phyloP scores from a whole-genome alignment of 2,113 vertebrate genomes.

The Elachura formosa region DNA sequence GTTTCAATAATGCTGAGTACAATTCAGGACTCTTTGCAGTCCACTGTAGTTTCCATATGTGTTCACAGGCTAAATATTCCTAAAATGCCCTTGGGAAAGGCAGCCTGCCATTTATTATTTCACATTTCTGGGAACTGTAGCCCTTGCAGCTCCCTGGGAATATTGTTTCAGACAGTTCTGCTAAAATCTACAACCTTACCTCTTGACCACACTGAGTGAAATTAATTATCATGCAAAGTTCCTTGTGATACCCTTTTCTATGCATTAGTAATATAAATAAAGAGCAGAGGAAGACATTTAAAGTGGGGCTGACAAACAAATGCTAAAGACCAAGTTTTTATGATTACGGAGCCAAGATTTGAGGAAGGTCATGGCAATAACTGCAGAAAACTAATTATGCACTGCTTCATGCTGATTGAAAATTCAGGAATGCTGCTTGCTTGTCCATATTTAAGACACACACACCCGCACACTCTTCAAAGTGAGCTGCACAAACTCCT shows the following conservation, averaged over 20 bases:
- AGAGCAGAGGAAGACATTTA: background rate
- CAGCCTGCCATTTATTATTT: background rate
- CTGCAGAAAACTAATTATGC: background rate
- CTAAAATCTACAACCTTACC: background rate
- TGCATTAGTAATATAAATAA: background rate
- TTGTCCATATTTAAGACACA: background rate
- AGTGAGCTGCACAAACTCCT: background rate
- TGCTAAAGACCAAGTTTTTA: background rate
- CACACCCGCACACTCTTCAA: background rate
- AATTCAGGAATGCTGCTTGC: background rate
- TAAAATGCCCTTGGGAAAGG: slow-evolving; percentile 24
- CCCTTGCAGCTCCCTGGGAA: background rate
- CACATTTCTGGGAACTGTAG: background rate
- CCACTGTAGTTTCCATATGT: background rate
- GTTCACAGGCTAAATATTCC: slow-evolving; percentile 22
- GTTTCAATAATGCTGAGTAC: slow-evolving; percentile 23
- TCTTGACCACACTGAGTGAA: background rate
- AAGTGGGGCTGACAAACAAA: background rate
- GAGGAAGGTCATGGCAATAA: background rate
- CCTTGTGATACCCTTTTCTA: background rate
- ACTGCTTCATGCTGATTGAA: background rate
- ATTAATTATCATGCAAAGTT: background rate
- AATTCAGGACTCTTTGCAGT: slow-evolving; percentile 12
- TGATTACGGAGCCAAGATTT: background rate
- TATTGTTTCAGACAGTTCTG: background rate